Base-by-base conservation (phyloP, 1,140 invertebrate genomes). In the Latrodectus geometricus region DNA sequence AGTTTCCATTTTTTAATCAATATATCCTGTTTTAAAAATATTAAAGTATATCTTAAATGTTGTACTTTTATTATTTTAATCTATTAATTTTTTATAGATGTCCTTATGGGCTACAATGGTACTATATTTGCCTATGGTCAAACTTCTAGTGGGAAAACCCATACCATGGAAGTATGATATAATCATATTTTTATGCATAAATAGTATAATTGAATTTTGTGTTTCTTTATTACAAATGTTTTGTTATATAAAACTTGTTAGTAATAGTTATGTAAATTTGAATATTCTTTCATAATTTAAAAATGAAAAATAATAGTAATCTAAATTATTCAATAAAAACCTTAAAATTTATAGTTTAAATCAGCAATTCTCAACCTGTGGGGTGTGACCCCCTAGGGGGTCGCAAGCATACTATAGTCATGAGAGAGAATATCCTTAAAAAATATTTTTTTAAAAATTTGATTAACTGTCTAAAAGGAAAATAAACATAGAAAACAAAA, bases 51-150 rank as follows among this genome's bases (percentile, higher is more conserved):
- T 35, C 35, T 35, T 35, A 35, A 35, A 5, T 14, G 8, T 61
- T 61, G 11, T 61, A 61, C 8, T 14, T 61, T 61, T 61, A 61
- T 61, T 14, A 14, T 61, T 61, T 4, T 61, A 15, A 70, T 21
- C 23, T 70, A 15, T 76, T 76, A 9, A 70, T 8, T 90, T 82
- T 35, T 89, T 89, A 50, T 89, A 91, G 98, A 99, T 94, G 98
- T 99, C 9, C 93, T 99, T 89, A 96, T 95, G 90, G 99, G 98
- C 17, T 99, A 99, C 92, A 99, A 99, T 93, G 99, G 99, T 88
- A 99, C 99, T 82, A 99, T 99, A 91, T 99, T 99, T 93, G 99
- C 99, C 20, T 99, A 99, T 92, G 98, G 99, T 88, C 98, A 99
- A 93, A 99, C 98, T 23, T 99, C 98, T 88, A 99, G 97, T 88